Conservation (phyloP, 2,888 invertebrate species). For the Euclidia mi region DNA sequence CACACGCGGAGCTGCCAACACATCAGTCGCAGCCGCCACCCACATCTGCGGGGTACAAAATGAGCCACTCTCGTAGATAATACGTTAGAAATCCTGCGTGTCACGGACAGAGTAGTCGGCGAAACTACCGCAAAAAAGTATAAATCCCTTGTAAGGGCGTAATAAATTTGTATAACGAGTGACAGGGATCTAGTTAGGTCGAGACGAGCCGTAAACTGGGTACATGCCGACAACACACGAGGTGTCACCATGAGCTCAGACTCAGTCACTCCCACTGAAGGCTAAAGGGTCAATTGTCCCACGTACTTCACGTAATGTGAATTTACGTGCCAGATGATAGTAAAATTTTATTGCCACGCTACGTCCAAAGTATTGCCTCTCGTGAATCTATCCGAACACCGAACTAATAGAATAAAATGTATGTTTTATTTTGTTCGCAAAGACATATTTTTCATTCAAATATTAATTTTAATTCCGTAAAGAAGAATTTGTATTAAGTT, state of each 20-base stretch:
- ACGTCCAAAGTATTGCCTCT: slow-evolving; percentile 32
- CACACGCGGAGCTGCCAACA: slow-evolving; percentile 11
- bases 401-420: slow-evolving; percentile 10
- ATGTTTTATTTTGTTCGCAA: slow-evolving; percentile 30
- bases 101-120: slow-evolving; percentile 55
- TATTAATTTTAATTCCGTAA: too few relatives aligned
- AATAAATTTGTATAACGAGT: slow-evolving; percentile 82
- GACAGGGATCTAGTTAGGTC: slow-evolving; percentile 75
- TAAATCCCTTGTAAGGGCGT: too few relatives aligned
- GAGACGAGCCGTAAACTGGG: slow-evolving; percentile 67
- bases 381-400: slow-evolving; percentile 25
- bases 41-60: slow-evolving; percentile 45
- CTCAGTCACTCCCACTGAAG: slow-evolving; percentile 25
- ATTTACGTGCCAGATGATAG: slow-evolving; percentile 48
- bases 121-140: slow-evolving; percentile 74
- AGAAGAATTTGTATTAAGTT: too few relatives aligned
- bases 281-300: slow-evolving; percentile 48
- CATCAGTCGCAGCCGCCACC: slow-evolving; percentile 42
- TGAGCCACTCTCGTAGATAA: slow-evolving; percentile 45
- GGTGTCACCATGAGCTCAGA: slow-evolving; percentile 28
- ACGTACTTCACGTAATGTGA: too few relatives aligned
- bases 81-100: slow-evolving; percentile 36
- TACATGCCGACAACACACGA: slow-evolving; percentile 26
- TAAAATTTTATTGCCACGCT: slow-evolving; percentile 49
- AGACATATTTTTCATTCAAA: too few relatives aligned